Base-by-base conservation (phyloP, 2,113 vertebrate genomes). In the Philantomba maxwellii region DNA sequence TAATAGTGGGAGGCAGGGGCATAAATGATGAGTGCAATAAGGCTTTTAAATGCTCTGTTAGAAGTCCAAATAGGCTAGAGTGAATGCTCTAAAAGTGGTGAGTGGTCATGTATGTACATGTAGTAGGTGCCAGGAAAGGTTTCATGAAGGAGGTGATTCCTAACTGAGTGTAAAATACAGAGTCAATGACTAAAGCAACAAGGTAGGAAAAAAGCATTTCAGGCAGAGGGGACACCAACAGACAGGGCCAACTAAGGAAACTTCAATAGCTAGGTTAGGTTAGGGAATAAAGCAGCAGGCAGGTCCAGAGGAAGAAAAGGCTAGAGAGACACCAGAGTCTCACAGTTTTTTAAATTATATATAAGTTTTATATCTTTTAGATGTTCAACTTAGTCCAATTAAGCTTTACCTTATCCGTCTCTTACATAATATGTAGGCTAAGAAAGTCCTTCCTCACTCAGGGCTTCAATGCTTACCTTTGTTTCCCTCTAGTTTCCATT, bases 401-500 rank as follows among this genome's bases (percentile, higher is more conserved):
- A 77, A 53, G 39, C n/a, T 87, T 94, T 89, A 53, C 11, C 7
- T 73, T 92, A 73, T 26, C 86, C 6, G 16, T 45, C 23, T 84
- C 19, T 89, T 92, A 89, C 2, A 39, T 75, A 85, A 89, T 55
- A 26, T 23, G 90, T 91, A 93, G 89, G n/a, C 70, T 58, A 62
- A 82, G 45, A 93, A 92, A 75, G 23, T 89, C 55, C 16, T 83
- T 84, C 57, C 75, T 78, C 21, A 26, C 43, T 9, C 89, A 91
- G 53, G 87, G 82, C 53, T 62, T 73, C 57, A 45, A 51, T 36
- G 23, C 53, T 96, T 90, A 33, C 28, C 60, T 92, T 94, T 36
- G 55, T 93, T 89, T 92, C 92, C 78, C 47, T 87, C 86, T 93
- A 57, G 60, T 82, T 92, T 94, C 23, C 16, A 81, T 62, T 92